Evolutionary conservation across 2,888 invertebrate genomes (phyloP), one percentile per base, ranked within the genome.

Genomic region (Caenorhabditis sulstoni): DNA sequence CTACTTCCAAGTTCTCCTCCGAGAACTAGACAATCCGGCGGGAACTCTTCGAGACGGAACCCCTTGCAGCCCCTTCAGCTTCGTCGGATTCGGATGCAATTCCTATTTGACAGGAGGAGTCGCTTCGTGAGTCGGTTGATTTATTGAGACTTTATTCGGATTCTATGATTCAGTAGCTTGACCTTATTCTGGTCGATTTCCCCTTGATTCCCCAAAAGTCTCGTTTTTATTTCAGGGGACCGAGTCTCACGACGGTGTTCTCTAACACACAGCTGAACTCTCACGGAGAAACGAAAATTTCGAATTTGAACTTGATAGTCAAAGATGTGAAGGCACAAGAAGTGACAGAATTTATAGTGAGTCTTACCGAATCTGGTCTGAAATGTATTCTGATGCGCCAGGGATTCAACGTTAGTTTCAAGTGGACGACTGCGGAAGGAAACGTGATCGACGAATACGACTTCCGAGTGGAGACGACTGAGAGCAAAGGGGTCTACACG

Each of bases 1-100:
- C 16, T 68, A 68, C 35, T 65, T 77, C 20, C 45, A 65, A 70
- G 67, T 77, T 12, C 22, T 77, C 12, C 64, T 77, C 14, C 57
- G 70, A 8, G 64, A 64, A 52, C 65, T 77, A 44, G 81, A 79
- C 16, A 79, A 79, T 64, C 75, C 81, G 14, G 52, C 76, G 1
- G 81, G 81, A 20, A 68, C 41, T 9, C 45, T 71, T 37, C 16
- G 52, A 2, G 35, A 61, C 20, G 80, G 80, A 29, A 16, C 41
- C 7, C 47, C 75, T 7, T 81, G 81, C 44, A 59, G 50, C 35
- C 35, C 50, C 1, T 81, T 79, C 49, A 55, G 45, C 5, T 81
- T 79, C 39, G 44, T 62, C n/a, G 79, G 79, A 37, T 11, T 44
- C 20, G 77, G 77, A 44, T 77, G 77, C 39, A 65, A 70, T 47